These are phyloP conservation scores for Linepithema humile DNA, from an alignment of 1,140 invertebrate species.

Conservation along the genomic window DNA sequence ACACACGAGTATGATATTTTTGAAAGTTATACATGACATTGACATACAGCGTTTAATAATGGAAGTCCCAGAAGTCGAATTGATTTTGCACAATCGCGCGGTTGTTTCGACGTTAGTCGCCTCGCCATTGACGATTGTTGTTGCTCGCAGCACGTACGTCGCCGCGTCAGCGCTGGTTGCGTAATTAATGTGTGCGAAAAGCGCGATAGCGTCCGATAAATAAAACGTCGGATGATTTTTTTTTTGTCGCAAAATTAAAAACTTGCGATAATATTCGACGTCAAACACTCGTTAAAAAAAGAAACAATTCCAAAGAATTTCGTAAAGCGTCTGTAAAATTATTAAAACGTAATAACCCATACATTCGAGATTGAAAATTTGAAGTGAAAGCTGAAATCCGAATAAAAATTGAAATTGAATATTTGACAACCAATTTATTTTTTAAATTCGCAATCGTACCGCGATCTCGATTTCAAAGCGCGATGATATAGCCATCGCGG, in stretches of 20 bases:
- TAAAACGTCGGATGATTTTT: neutral
- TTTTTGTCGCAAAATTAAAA: neutral
- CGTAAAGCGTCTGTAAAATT: neutral
- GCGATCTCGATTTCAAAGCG: neutral
- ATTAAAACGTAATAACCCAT: neutral
- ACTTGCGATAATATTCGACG: neutral
- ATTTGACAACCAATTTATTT: too few relatives aligned
- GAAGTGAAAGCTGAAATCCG: neutral
- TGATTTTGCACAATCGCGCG: slow-evolving; percentile 19
- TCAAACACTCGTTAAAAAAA: neutral
- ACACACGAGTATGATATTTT: neutral
- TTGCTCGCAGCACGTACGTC: slow-evolving; percentile 18
- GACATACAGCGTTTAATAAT: slow-evolving; percentile 14
- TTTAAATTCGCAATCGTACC: neutral
- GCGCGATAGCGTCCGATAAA: neutral
- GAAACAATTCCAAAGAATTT: neutral
- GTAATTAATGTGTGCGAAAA: slow-evolving; percentile 20
- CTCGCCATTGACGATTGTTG: slow-evolving; percentile 19
- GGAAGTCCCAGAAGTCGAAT: neutral
- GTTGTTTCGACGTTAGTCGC: slow-evolving; percentile 22
- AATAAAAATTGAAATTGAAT: neutral
- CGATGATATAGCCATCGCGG: neutral
- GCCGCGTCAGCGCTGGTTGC: slow-evolving; percentile 25
- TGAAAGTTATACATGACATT: slow-evolving; percentile 20
- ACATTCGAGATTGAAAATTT: neutral